Evolutionary conservation across 2,888 invertebrate genomes (phyloP), one percentile per base, ranked within the genome.

Genomic region (Gibbula magus): DNA sequence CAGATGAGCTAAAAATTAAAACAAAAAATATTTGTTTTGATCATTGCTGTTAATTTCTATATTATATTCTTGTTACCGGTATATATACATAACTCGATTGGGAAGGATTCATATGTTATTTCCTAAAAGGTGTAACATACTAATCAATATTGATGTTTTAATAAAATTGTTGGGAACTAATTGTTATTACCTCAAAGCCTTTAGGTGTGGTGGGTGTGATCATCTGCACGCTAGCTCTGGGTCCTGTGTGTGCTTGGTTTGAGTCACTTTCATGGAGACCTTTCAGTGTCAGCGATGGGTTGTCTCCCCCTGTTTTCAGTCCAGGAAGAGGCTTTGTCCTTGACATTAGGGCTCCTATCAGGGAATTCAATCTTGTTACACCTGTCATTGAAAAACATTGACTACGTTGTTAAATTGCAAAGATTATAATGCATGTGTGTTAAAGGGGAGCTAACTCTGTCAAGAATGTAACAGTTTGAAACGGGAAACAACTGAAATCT

Each of bases 351-450:
- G 82, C 86, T 20, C 86, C 83, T 51, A 88, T 88, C 74, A 88
- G 82, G 0, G 84, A 79, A 25, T 84, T 87, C 4, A 88, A 83
- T 81, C 90, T 66, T 89, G 91, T 45, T 89, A 92, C 39, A 90
- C 82, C 86, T 85, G 82, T 75, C 81, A 70, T 83, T 82, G 7
- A 87, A 79, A 51, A 39, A 1, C 0, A n/a, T n/a, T 45, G 45
- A 45, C 45, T 35, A 8, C 35, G 8, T 35, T 3, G 35, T 8
- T 35, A 45, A 7, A 45, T 45, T 45, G 45, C 45, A 45, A 1
- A 35, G 35, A 45, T 10, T 10, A 45, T 45, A 45, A 45, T 45
- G 45, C 8, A 10, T 4, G 10, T 45, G 45, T 45, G 45, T 3
- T 45, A 10, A 45, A 45, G 45, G 45, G 45, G 45, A 45, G 10